A percentile compares a stretch with the other conserved stretches of the same genome.
Evolutionary conservation across 2,113 vertebrate species (phyloP).

Genomic region (Caracal caracal): DNA sequence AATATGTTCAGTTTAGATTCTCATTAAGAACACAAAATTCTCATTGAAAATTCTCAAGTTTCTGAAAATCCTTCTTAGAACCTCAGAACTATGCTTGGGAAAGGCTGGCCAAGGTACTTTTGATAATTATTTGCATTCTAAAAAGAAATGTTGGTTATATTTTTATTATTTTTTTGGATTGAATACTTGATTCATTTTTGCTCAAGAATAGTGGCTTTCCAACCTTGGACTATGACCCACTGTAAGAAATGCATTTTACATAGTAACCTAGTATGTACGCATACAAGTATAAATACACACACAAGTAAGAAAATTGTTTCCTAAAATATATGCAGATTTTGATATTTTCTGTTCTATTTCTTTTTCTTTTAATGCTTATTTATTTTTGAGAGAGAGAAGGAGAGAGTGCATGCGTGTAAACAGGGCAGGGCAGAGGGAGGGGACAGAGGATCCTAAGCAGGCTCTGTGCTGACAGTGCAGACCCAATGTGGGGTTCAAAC

Average conservation of each 20-base stretch:
- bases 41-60: not conserved
- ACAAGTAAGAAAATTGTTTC: not conserved
- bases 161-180: slow-evolving; percentile 19
- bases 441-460: too few species aligned
- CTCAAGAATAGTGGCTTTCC: slow-evolving; percentile 24
- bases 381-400: too few species aligned
- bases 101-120: slow-evolving; percentile 44
- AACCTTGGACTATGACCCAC: not conserved
- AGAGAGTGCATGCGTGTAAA: too few species aligned
- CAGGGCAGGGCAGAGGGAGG: too few species aligned
- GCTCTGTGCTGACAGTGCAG: too few species aligned
- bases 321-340: not conserved
- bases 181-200: slow-evolving; percentile 39
- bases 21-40: slow-evolving; percentile 1
- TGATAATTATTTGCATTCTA: slow-evolving; percentile 10
- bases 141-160: not conserved
- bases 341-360: not conserved
- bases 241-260: not conserved
- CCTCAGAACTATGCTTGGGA: not conserved
- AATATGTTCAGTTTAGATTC: not conserved
- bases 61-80: not conserved
- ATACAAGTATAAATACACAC: not conserved
- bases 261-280: not conserved
- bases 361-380: too few species aligned
- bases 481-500: too few species aligned